Conservation (phyloP, 2,888 invertebrate genomes). For the Drosophila putrida region DNA sequence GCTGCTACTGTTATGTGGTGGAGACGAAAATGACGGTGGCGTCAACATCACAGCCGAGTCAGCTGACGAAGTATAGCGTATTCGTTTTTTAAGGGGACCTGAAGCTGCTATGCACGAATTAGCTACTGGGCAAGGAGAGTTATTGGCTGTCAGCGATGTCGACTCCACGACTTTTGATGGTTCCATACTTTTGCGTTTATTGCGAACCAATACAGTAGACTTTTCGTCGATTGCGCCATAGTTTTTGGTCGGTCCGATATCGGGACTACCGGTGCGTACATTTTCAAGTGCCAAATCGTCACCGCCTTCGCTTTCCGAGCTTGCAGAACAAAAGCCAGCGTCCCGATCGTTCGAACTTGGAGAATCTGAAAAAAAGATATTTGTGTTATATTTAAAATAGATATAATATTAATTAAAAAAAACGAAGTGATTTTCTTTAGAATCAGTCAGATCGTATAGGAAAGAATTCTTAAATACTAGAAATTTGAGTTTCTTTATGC, state of each 20-base stretch:
- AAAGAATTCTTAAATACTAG: no score
- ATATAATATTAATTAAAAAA: no score
- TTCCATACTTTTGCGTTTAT: constrained; percentile 89
- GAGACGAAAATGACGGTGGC: constrained; percentile 86
- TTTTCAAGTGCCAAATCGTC: constrained; percentile 88
- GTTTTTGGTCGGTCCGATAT: constrained; percentile 89
- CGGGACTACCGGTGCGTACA: constrained; percentile 84
- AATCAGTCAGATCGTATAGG: no score
- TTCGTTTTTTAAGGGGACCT: constrained; percentile 90
- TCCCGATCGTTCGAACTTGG: constrained; percentile 86
- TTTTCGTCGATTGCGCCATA: constrained; percentile 88
- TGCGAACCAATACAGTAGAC: constrained; percentile 86
- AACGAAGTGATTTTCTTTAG: no score
- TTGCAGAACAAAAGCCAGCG: constrained; percentile 91
- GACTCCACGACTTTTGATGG: constrained; percentile 87
- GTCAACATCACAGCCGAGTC: constrained; percentile 80
- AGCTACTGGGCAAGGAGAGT: neutral
- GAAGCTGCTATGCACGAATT: constrained; percentile 61
- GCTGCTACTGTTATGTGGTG: constrained; percentile 66
- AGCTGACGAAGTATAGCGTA: constrained; percentile 86
- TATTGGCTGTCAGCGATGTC: neutral
- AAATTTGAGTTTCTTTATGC: neutral
- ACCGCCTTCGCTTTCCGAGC: constrained; percentile 85
- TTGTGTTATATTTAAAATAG: neutral
- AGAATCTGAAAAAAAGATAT: constrained; percentile 79